These are phyloP conservation scores for Apteryx mantelli DNA, from an alignment of 2,113 vertebrate species.

Conservation along the genomic window DNA sequence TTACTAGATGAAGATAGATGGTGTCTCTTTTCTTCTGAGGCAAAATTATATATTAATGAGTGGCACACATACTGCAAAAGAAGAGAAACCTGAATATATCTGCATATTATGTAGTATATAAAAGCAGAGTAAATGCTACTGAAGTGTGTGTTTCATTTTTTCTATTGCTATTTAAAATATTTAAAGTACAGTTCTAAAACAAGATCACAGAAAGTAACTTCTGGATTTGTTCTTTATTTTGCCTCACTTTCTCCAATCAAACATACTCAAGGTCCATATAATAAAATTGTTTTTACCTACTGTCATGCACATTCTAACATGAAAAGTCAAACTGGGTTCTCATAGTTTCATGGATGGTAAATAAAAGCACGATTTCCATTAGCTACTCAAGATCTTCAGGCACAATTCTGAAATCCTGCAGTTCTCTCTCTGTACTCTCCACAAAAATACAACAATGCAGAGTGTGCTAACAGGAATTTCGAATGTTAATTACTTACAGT, in stretches of 20 bases:
- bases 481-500: neutral
- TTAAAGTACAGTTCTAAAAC: neutral
- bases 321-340: neutral
- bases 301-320: neutral
- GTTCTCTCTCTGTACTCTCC: neutral
- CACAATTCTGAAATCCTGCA: neutral
- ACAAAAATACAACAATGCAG: neutral
- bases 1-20: neutral
- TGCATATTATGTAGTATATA: neutral
- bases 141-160: neutral
- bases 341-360: neutral
- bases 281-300: neutral
- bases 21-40: neutral
- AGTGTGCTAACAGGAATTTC: neutral
- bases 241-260: neutral
- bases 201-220: neutral
- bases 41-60: neutral
- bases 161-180: neutral
- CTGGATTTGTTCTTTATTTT: neutral
- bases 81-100: neutral
- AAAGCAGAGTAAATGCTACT: neutral
- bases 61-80: neutral
- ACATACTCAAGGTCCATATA: neutral
- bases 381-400: neutral
- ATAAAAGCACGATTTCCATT: neutral